phyloP scores from a whole-genome alignment of 2,888 invertebrate species.

The Sinodicranocentrus sp. region DNA sequence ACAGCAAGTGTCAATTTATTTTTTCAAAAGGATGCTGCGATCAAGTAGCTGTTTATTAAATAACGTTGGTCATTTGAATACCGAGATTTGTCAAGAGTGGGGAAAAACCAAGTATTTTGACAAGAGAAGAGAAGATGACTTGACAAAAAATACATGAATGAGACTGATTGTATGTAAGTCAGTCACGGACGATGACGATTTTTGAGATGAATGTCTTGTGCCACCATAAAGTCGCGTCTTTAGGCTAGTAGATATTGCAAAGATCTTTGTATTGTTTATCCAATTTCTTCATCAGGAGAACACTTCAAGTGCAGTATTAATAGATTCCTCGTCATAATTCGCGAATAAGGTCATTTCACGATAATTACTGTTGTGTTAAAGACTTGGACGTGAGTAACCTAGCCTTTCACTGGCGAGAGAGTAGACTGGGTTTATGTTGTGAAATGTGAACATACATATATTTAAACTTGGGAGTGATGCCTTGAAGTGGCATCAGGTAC shows the following conservation, averaged over 20 bases:
- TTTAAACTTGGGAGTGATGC: too few relatives aligned
- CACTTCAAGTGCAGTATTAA: slow-evolving; percentile 49
- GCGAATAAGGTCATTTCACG: slow-evolving; percentile 46
- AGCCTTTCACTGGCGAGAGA: slow-evolving; percentile 34
- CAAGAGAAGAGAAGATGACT: not conserved
- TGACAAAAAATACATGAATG: not conserved
- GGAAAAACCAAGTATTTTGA: too few relatives aligned
- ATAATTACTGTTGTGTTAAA: slow-evolving; percentile 50
- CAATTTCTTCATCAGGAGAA: not conserved
- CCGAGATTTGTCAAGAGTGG: not conserved
- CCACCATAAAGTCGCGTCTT: not conserved
- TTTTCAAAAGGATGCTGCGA: too few relatives aligned
- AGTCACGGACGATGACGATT: slow-evolving; percentile 42
- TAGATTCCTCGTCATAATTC: slow-evolving; percentile 36
- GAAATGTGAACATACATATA: slow-evolving; percentile 7
- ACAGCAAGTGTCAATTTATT: slow-evolving; percentile 1
- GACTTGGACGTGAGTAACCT: slow-evolving; percentile 28
- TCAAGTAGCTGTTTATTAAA: not conserved
- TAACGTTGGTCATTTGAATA: not conserved
- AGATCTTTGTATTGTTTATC: slow-evolving; percentile 22
- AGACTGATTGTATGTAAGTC: slow-evolving; percentile 14
- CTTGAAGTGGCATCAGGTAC: too few relatives aligned
- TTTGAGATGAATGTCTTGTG: not conserved
- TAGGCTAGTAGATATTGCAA: not conserved
- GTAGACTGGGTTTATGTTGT: not conserved